phyloP scores from a whole-genome alignment of 2,888 invertebrate species.

The Panzeria rudis region DNA sequence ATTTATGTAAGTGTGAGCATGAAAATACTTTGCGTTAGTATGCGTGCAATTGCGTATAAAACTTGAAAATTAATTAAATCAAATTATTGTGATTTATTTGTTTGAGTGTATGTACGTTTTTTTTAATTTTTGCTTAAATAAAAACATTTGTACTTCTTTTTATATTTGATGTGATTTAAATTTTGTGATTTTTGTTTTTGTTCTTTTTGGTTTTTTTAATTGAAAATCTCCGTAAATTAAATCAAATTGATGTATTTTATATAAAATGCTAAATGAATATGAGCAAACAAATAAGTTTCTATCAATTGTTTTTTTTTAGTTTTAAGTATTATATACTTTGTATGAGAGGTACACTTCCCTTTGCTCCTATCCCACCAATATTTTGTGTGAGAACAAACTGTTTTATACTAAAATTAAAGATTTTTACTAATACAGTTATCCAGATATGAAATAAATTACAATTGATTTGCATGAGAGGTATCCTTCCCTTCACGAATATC shows the following conservation, averaged over 20 bases:
- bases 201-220: constrained; percentile 32
- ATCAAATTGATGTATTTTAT: constrained; percentile 32
- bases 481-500: no score
- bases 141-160: constrained; percentile 3
- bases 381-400: no score
- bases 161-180: constrained; percentile 48
- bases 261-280: constrained; percentile 4
- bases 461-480: no score
- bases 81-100: constrained; percentile 42
- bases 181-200: background rate
- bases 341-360: no score
- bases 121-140: background rate
- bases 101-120: background rate
- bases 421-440: no score
- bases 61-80: constrained; percentile 58
- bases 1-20: background rate
- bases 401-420: no score
- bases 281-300: constrained; percentile 7
- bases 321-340: no score
- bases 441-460: no score
- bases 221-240: constrained; percentile 53
- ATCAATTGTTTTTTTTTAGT: background rate
- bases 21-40: constrained; percentile 11
- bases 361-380: no score
- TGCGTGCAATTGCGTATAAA: constrained; percentile 41